A percentile compares a stretch with the other conserved stretches of the same genome.
Conservation (phyloP, 2,888 invertebrate genomes). For the Aproaerema taeniolella region DNA sequence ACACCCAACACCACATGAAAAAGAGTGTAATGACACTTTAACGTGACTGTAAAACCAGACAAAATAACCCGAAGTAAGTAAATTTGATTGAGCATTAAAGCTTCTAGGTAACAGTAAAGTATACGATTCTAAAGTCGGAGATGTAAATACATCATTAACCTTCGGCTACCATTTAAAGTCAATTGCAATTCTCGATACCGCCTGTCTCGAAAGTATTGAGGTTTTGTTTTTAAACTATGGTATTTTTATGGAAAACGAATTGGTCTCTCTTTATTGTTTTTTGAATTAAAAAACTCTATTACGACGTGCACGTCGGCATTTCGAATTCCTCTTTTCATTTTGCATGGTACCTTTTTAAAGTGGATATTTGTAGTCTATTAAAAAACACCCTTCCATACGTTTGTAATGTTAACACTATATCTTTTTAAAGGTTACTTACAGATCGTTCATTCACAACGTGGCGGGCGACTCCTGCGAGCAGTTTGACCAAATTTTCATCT, state of each 20-base stretch:
- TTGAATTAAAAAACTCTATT: no score
- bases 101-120: constrained; percentile 48
- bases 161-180: constrained; percentile 22
- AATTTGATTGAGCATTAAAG: constrained; percentile 58
- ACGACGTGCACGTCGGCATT: no score
- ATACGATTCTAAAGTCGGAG: constrained; percentile 30
- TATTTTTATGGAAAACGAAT: no score
- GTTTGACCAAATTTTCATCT: constrained; percentile 92
- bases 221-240: no score
- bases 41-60: constrained; percentile 57
- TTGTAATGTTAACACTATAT: not conserved
- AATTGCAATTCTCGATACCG: constrained; percentile 20
- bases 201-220: no score
- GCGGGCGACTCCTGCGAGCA: constrained; percentile 91
- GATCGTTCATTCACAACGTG: constrained; percentile 91
- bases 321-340: no score
- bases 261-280: no score
- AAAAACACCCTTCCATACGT: no score
- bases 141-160: constrained; percentile 41
- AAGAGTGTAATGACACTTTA: constrained; percentile 64
- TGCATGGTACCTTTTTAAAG: no score
- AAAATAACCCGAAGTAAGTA: constrained; percentile 43
- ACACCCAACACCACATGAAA: constrained; percentile 66
- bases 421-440: constrained; percentile 71
- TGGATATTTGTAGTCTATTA: no score